A percentile compares a stretch with the other conserved stretches of the same genome.
Conservation (phyloP, 2,797 vertebrate species). For the Falco cherrug region DNA sequence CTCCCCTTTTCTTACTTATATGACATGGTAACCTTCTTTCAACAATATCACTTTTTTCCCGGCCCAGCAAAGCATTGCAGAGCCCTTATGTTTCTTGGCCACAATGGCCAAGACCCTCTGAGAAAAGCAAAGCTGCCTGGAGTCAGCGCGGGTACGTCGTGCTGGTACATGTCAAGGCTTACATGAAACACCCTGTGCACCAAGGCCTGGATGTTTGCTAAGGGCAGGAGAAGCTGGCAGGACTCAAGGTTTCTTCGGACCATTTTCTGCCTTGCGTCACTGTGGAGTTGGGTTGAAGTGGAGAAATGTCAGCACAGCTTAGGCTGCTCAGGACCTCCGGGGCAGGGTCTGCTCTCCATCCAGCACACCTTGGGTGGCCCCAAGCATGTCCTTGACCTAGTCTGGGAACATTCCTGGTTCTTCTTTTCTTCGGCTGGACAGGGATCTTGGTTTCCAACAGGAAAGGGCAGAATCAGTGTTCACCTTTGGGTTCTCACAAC, state of each 20-base stretch:
- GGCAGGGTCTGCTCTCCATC: neutral
- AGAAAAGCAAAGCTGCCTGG: neutral
- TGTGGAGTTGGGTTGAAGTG: neutral
- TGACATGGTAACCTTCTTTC: constrained; percentile 56
- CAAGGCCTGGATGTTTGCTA: neutral
- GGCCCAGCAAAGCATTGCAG: constrained; percentile 12
- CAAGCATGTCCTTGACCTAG: neutral
- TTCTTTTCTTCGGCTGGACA: neutral
- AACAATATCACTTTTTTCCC: constrained; percentile 22
- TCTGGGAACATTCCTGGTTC: neutral
- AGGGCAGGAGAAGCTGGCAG: constrained; percentile 14
- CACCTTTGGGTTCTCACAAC: neutral
- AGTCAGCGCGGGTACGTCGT: neutral
- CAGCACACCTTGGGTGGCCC: neutral
- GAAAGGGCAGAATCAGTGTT: neutral
- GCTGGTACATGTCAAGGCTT: neutral
- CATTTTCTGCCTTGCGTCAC: neutral
- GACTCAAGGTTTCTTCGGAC: neutral
- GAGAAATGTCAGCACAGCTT: neutral
- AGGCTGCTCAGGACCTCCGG: neutral
- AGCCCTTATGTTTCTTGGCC: constrained; percentile 52
- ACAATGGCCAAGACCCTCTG: neutral
- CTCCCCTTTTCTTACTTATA: constrained; percentile 45
- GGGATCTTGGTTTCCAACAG: neutral
- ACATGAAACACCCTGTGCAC: neutral